Conservation (phyloP, 2,888 invertebrate species). For the Thelaira solivaga region DNA sequence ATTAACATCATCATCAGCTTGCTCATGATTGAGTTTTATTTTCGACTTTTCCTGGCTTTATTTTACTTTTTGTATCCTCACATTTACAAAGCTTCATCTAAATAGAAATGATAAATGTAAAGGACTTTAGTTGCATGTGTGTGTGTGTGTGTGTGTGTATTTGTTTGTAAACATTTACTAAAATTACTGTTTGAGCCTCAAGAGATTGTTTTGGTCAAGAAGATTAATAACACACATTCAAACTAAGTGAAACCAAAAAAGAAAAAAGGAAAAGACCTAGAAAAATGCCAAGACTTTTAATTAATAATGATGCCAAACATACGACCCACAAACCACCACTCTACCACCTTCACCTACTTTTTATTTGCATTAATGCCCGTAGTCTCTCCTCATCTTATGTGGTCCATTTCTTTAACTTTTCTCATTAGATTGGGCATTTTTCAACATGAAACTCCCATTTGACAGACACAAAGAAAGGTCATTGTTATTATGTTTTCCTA, state of each 20-base stretch:
- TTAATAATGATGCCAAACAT: conserved; percentile 54
- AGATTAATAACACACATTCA: conserved; percentile 34
- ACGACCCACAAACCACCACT: conserved; percentile 26
- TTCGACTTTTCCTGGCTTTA: conserved; percentile 26
- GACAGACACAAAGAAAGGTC: conserved; percentile 50
- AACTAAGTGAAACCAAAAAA: too few relatives aligned
- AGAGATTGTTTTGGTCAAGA: conserved; percentile 51
- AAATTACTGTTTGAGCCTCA: conserved; percentile 58
- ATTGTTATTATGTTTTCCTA: conserved; percentile 61
- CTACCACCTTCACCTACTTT: not conserved
- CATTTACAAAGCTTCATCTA: conserved; percentile 7
- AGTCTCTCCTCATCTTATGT: conserved; percentile 29
- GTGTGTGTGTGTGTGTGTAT: conserved; percentile 52
- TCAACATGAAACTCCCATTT: conserved; percentile 26
- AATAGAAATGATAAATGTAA: conserved; percentile 58
- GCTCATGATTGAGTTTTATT: conserved; percentile 32
- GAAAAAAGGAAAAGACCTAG: not conserved
- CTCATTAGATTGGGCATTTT: not conserved
- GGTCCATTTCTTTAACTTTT: conserved; percentile 36
- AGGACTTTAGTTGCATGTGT: conserved; percentile 50
- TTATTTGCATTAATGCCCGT: conserved; percentile 22
- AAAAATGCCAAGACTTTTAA: conserved; percentile 38
- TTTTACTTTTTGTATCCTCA: not conserved
- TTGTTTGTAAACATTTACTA: conserved; percentile 61
- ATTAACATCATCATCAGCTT: conserved; percentile 11